phyloP scores from a whole-genome alignment of 2,113 vertebrate species.

The Semicossyphus pulcher region DNA sequence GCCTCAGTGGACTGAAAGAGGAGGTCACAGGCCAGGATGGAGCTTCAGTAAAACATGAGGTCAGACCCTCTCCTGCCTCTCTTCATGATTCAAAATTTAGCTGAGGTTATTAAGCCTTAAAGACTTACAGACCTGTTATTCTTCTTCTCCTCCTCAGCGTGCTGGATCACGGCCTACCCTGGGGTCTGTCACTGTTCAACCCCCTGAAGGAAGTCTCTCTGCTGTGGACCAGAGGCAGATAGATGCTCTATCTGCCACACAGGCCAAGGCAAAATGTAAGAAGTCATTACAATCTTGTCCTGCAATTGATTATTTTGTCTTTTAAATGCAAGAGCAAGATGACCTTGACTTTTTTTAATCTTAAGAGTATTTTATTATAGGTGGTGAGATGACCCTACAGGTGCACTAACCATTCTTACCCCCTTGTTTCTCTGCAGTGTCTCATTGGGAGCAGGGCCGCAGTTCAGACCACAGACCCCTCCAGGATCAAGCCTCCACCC shows the following conservation, averaged over 20 bases:
- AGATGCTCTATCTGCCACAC: constrained; percentile 44
- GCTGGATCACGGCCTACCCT: constrained; percentile 20
- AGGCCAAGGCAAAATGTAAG: constrained; percentile 72
- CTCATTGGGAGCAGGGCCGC: constrained; percentile 62
- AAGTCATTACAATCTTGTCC: background rate
- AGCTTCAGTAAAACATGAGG: constrained; percentile 69
- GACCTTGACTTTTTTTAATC: background rate
- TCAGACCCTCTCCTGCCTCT: constrained; percentile 15
- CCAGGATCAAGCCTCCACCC: constrained; percentile 56
- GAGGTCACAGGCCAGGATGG: constrained; percentile 62
- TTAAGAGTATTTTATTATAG: background rate
- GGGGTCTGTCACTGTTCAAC: constrained; percentile 31
- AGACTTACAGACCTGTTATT: background rate
- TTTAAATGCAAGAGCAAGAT: background rate
- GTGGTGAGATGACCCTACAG: background rate
- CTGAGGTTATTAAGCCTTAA: background rate
- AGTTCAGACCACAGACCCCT: constrained; percentile 48
- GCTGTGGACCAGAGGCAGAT: constrained; percentile 44
- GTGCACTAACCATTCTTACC: background rate
- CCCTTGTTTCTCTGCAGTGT: constrained; percentile 52
- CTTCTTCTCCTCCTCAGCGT: constrained; percentile 31
- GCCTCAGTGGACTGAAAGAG: constrained; percentile 59
- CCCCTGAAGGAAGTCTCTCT: constrained; percentile 40
- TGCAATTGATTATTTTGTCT: background rate
- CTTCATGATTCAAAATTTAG: background rate